These are phyloP conservation scores for Elachura formosa DNA, from an alignment of 2,113 vertebrate genomes.

Conservation along the genomic window DNA sequence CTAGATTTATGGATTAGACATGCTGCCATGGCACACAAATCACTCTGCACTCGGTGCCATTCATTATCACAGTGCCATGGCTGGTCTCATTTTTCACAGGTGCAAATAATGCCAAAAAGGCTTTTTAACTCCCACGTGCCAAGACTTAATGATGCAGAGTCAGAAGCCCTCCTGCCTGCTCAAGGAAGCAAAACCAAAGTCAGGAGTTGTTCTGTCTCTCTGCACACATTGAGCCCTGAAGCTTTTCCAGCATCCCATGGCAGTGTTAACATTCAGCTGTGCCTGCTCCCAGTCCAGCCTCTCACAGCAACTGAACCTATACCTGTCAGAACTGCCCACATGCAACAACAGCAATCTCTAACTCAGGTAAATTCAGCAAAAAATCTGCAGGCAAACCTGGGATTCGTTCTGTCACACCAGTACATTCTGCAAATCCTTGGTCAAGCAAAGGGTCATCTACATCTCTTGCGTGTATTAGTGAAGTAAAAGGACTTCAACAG, in stretches of 20 bases:
- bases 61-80: background rate
- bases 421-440: too few relatives aligned
- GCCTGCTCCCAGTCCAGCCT: background rate
- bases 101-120: background rate
- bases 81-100: background rate
- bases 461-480: background rate
- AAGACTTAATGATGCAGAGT: background rate
- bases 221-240: background rate
- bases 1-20: slow-evolving; percentile 41
- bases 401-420: background rate
- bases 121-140: background rate
- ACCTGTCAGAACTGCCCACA: background rate
- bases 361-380: background rate
- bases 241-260: background rate
- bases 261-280: background rate
- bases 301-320: background rate
- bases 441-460: background rate
- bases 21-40: slow-evolving; percentile 16
- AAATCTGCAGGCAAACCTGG: background rate
- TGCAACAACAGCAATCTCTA: background rate
- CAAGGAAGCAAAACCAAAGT: background rate
- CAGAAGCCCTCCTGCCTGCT: background rate
- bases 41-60: background rate
- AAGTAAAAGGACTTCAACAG: background rate
- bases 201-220: background rate